phyloP scores from a whole-genome alignment of 2,113 vertebrate genomes.

The rabbit (Oryctolagus cuniculus) region DNA sequence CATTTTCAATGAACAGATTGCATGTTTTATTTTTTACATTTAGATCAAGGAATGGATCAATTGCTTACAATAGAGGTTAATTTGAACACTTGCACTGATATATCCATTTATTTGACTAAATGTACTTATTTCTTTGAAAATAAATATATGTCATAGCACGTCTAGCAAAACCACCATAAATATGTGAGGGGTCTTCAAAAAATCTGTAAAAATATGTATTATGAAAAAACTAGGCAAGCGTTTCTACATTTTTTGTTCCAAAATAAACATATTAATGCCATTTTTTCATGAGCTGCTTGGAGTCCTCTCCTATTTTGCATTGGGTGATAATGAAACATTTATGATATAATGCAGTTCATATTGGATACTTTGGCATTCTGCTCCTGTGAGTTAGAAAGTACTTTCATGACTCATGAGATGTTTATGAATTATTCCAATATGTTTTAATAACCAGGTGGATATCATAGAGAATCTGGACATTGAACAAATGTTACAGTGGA shows the following conservation, averaged over 20 bases:
- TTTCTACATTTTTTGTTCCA: no score
- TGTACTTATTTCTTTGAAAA: not conserved
- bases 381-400: not conserved
- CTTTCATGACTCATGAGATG: not conserved
- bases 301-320: not conserved
- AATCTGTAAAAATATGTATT: no score
- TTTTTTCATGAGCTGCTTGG: no score
- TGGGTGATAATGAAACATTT: not conserved
- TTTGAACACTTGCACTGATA: not conserved
- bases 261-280: no score
- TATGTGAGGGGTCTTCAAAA: no score
- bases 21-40: not conserved
- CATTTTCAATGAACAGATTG: conserved; percentile 51
- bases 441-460: not conserved
- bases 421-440: not conserved
- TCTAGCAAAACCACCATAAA: not conserved
- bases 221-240: no score
- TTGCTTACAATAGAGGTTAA: not conserved
- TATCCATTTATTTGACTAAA: not conserved
- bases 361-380: rapidly evolving
- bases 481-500: not conserved
- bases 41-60: not conserved
- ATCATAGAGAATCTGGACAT: not conserved
- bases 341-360: not conserved
- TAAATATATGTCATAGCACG: not conserved